Conservation (phyloP, 2,113 vertebrate species). For the Lanius ludovicianus region DNA sequence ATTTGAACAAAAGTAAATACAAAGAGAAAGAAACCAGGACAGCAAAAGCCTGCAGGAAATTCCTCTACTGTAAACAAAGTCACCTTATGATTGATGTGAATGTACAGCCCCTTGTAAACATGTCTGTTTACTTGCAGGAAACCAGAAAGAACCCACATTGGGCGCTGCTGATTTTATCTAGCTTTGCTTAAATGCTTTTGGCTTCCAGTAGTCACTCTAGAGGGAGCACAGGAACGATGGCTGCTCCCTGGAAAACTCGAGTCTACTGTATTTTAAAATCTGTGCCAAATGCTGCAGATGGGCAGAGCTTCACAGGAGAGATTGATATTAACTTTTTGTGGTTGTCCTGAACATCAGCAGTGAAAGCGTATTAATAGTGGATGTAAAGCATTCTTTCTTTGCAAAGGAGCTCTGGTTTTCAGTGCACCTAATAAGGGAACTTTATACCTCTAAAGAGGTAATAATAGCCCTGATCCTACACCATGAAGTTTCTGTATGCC, state of each 20-base stretch:
- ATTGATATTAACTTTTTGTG: neutral
- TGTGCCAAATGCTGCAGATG: slow-evolving; percentile 11
- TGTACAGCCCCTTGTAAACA: slow-evolving; percentile 71
- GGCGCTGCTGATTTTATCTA: slow-evolving; percentile 66
- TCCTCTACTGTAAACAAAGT: slow-evolving; percentile 71
- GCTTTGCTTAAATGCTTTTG: slow-evolving; percentile 64
- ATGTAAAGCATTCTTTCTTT: neutral
- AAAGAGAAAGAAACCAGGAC: slow-evolving; percentile 69
- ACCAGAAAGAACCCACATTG: slow-evolving; percentile 63
- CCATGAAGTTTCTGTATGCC: neutral
- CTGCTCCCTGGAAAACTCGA: neutral
- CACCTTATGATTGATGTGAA: slow-evolving; percentile 71
- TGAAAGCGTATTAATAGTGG: neutral
- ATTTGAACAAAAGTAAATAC: slow-evolving; percentile 66
- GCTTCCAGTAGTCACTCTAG: slow-evolving; percentile 67
- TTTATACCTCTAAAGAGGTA: neutral
- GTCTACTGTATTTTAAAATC: neutral
- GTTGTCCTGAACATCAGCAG: neutral
- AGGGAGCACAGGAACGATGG: slow-evolving; percentile 12
- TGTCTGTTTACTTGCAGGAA: slow-evolving; percentile 71
- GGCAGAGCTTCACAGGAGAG: neutral
- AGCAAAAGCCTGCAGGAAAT: slow-evolving; percentile 66
- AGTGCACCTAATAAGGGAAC: neutral
- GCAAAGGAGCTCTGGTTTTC: neutral
- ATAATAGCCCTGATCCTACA: neutral